phyloP scores from a whole-genome alignment of 2,888 invertebrate species.

The Linnaemya tessellans region DNA sequence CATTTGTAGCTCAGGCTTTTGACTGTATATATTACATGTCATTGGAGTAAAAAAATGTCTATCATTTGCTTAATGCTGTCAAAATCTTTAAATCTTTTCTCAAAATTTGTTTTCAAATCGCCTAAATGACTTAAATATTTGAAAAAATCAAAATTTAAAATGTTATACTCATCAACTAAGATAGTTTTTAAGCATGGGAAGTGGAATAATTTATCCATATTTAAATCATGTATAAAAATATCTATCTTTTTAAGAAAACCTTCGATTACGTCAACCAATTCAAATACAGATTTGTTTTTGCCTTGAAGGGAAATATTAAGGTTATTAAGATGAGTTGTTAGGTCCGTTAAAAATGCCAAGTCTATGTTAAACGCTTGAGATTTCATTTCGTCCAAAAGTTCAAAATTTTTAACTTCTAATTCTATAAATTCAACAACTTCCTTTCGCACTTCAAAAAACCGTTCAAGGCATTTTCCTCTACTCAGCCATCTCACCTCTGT shows the following conservation, averaged over 20 bases:
- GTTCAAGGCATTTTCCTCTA: slow-evolving; percentile 36
- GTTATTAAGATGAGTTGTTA: neutral
- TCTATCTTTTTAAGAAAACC: no score
- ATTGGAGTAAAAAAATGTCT: slow-evolving; percentile 47
- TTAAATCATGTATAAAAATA: slow-evolving; percentile 23
- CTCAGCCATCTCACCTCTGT: slow-evolving; percentile 43
- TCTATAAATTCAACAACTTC: slow-evolving; percentile 37
- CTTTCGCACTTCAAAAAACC: slow-evolving; percentile 42
- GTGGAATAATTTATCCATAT: slow-evolving; percentile 17
- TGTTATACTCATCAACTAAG: no score
- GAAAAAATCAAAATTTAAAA: slow-evolving; percentile 41
- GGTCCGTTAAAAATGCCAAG: no score
- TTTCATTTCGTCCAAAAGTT: slow-evolving; percentile 39
- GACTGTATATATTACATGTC: slow-evolving; percentile 35
- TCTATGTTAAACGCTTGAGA: slow-evolving; percentile 32
- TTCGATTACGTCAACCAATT: slow-evolving; percentile 43
- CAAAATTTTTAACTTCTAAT: slow-evolving; percentile 19
- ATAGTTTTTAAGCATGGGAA: slow-evolving; percentile 41
- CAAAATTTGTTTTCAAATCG: slow-evolving; percentile 34
- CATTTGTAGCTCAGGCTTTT: no score
- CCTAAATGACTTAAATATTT: neutral
- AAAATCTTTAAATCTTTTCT: slow-evolving; percentile 23
- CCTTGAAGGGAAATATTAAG: slow-evolving; percentile 37
- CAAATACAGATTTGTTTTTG: slow-evolving; percentile 42
- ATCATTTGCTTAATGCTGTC: slow-evolving; percentile 32